Percentiles rank a stretch among this genome's conserved stretches.
Evolutionary conservation across 2,113 vertebrate genomes (phyloP).

Genomic region (Azemiops feae): DNA sequence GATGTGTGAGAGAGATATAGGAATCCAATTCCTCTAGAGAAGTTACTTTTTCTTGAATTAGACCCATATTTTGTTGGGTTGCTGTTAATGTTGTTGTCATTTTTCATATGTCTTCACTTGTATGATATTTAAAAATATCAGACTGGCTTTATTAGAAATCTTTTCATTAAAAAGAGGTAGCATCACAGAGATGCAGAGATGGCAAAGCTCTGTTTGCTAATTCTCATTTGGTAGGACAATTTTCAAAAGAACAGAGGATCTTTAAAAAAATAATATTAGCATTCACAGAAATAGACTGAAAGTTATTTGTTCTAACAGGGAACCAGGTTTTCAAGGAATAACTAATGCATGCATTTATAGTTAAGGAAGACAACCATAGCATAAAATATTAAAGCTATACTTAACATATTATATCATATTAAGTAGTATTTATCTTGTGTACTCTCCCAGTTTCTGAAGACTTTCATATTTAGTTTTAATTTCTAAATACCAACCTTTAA

Average conservation of each 20-base stretch:
- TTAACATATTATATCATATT: neutral
- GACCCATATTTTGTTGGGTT: neutral
- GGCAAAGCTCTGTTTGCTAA: neutral
- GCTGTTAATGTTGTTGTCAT: neutral
- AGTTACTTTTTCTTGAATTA: neutral
- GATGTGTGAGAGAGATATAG: too few species aligned
- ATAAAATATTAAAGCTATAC: neutral
- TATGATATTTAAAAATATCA: neutral
- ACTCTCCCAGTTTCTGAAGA: neutral
- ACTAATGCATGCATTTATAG: neutral
- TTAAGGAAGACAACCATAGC: neutral
- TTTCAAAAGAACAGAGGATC: neutral
- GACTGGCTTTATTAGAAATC: neutral
- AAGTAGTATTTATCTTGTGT: neutral
- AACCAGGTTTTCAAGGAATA: neutral
- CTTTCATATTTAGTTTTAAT: neutral
- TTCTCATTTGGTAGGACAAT: neutral
- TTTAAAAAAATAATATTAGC: neutral
- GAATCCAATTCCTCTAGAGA: neutral
- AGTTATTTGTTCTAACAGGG: neutral
- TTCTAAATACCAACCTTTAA: slow-evolving; percentile 24
- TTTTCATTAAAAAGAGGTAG: neutral
- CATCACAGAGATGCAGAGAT: neutral
- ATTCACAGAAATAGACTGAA: too few species aligned
- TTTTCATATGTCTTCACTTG: neutral